phyloP scores from a whole-genome alignment of 2,888 invertebrate species.

The Drosophila hamatofila region DNA sequence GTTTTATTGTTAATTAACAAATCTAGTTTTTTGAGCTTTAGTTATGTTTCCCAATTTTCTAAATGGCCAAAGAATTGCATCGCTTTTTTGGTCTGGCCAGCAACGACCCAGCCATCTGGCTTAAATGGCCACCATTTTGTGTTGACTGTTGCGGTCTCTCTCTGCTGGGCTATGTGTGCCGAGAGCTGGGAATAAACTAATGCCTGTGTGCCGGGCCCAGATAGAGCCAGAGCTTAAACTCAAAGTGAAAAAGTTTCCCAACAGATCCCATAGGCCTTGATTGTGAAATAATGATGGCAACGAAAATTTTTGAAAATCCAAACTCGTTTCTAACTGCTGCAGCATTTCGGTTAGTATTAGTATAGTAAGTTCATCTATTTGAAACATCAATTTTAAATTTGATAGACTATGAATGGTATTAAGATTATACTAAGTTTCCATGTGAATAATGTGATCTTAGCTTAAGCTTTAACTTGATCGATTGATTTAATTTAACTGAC shows the following conservation, averaged over 20 bases:
- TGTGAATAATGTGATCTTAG: not conserved
- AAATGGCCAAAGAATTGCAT: slow-evolving; percentile 51
- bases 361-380: not conserved
- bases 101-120: slow-evolving; percentile 20
- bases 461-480: not conserved
- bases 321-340: not conserved
- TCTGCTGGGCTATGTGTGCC: slow-evolving; percentile 20
- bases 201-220: slow-evolving; percentile 5
- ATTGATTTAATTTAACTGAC: not conserved
- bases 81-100: slow-evolving; percentile 24
- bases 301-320: not conserved
- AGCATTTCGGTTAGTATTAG: not conserved
- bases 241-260: slow-evolving; percentile 16
- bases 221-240: slow-evolving; percentile 3
- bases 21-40: slow-evolving; percentile 65
- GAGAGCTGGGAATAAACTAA: slow-evolving; percentile 18
- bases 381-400: not conserved
- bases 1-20: slow-evolving; percentile 80
- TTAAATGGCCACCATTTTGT: slow-evolving; percentile 44
- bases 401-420: not conserved
- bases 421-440: accelerated
- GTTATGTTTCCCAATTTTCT: slow-evolving; percentile 60
- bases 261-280: not conserved
- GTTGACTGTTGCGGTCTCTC: slow-evolving; percentile 41
- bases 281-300: slow-evolving; percentile 7